Percentiles rank a stretch among this genome's conserved stretches.
phyloP scores from a whole-genome alignment of 2,888 invertebrate species.

The Acanthococcus lagerstroemiae region DNA sequence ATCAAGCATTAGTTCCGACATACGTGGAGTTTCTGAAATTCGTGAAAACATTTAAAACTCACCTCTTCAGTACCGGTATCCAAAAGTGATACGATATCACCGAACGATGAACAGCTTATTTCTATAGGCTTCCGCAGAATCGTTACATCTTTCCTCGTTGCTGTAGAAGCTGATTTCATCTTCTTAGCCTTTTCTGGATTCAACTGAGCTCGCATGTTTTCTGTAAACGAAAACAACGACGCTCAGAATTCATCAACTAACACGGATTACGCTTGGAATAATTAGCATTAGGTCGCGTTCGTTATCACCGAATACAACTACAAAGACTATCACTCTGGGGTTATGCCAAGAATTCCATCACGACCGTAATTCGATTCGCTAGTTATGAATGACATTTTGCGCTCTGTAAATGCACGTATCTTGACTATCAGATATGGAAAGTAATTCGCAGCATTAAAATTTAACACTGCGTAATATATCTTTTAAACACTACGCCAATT shows the following conservation, averaged over 20 bases:
- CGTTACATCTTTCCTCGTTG: slow-evolving; percentile 42
- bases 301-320: too few species aligned
- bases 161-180: neutral
- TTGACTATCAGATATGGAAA: too few species aligned
- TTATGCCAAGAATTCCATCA: too few species aligned
- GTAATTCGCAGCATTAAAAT: too few species aligned
- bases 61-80: slow-evolving; percentile 37
- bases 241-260: neutral
- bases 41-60: neutral
- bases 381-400: too few species aligned
- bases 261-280: neutral
- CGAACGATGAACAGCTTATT: slow-evolving; percentile 58
- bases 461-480: too few species aligned
- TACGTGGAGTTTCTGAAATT: neutral
- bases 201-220: slow-evolving; percentile 26
- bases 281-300: too few species aligned
- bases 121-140: slow-evolving; percentile 52
- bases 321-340: too few species aligned
- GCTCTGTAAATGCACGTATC: too few species aligned
- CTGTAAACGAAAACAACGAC: neutral
- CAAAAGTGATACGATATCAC: slow-evolving; percentile 52
- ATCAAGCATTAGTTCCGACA: neutral
- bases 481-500: too few species aligned
- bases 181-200: slow-evolving; percentile 24
- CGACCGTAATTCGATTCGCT: too few species aligned